Percentiles rank a stretch among this genome's conserved stretches.
These are phyloP conservation scores for Rattus norvegicus DNA, from an alignment of 2,113 vertebrate genomes.

Conservation along the genomic window GRCr8 NC_086035.1:51292501-51293000, in stretches of 20 bases:
- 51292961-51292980: constrained; percentile 87
- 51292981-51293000: constrained; percentile 86
- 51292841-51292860: constrained; percentile 70
- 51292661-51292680: not conserved
- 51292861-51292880: constrained; percentile 83
- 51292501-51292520: not conserved
- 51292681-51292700: constrained; percentile 33
- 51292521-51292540: not conserved
- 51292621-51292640: not conserved
- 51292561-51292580: not conserved
- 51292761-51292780: constrained; percentile 58
- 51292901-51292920: constrained; percentile 84
- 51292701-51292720: constrained; percentile 34
- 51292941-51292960: constrained; percentile 88
- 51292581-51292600: not conserved
- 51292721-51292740: constrained; percentile 51
- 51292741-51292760: rapidly evolving
- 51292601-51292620: not conserved
- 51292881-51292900: constrained; percentile 85
- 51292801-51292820: constrained; percentile 71
- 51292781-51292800: constrained; percentile 71
- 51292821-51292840: constrained; percentile 39
- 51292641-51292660: not conserved
- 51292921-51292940: constrained; percentile 88
- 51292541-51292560: not conserved